Evolutionary conservation across 2,888 invertebrate genomes (phyloP), one percentile per base, ranked within the genome.

Genomic region (Ichneumoninae sp.): DNA sequence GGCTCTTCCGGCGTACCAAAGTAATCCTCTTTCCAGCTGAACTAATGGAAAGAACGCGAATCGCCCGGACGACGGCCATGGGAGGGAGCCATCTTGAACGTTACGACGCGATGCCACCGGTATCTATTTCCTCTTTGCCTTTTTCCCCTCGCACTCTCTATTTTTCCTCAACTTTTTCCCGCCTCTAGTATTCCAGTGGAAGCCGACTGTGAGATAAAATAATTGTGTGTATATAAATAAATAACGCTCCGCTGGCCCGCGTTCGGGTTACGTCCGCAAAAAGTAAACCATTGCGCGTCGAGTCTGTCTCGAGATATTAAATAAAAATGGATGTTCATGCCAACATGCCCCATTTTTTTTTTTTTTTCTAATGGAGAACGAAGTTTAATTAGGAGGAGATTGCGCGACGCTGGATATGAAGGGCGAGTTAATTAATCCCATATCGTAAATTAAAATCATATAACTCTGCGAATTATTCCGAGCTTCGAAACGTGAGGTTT

Each of bases 31-130:
- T 74, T 76, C 52, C 74, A 44, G 50, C 62, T 44, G 77, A 72
- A 69, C 72, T 80, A 84, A 80, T 80, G 84, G 80, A 80, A 84
- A 74, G 70, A 80, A 83, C 66, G 77, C 77, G 60, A 52, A 50
- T 60, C 65, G 60, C 78, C 33, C 69, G 70, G 66, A 65, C 40
- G 5, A 22, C 13, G 52, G 62, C 22, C 30, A 7, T 33, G 57
- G 6, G 62, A 44, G 36, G 60, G n/a, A 62, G 68, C 80, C 83
- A 80, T 84, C 77, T 84, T 80, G 68, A 80, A 72, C 57, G 76
- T 77, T 80, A 70, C 84, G 76, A 68, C 69, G 80, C 80, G 54
- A 66, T 33, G 36, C 50, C 19, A 47, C 72, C 36, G 36, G 54
- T 54, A 69, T 77, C 33, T 69, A 72, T 69, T 77, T 77, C 22